Base-by-base conservation (phyloP, 1,140 invertebrate species). In the Battus philenor region DNA sequence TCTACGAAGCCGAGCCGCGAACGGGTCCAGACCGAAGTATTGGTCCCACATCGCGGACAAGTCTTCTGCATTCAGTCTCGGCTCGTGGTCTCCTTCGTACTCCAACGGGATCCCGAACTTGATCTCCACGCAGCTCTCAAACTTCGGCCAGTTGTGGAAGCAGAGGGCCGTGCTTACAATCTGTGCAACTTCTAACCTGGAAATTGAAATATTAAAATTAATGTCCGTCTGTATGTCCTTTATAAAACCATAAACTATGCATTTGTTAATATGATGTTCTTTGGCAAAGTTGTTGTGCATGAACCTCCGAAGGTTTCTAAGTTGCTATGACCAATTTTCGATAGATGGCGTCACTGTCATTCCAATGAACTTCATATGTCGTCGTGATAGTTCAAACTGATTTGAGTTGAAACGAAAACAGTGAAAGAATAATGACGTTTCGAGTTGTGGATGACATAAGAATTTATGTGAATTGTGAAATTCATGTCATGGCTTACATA, bases 121-220 rank as follows among this genome's bases (percentile, higher is more conserved):
- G n/a, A 85, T 62, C 7, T 68, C 62, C 2, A 53, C 51, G 36
- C 81, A 85, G 1, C 39, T 39, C 50, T 79, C 76, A 30, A 61
- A 68, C 15, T 61, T 56, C 0, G 78, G 78, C 81, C 78, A 82
- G 47, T 70, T 66, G 51, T 78, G 59, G 52, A 71, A 77, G 54
- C 80, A 85, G 13, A 70, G 27, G 1, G 54, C 55, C 0, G 18
- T 49, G 30, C 59, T 57, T 0, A 51, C 62, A 30, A 84, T 72
- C 33, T 70, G 62, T 8, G 77, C 71, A 10, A 64, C 59, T 44
- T 71, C 64, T 27, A 41, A 36, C 17, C 80, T 84, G 68, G 22
- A 79, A 75, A 12, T 31, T 10, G 17, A 13, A 39, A n/a, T n/a
- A n/a, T n/a, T 12, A 31, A 31, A 12, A 31, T 1, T n/a, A 26